phyloP scores from a whole-genome alignment of 2,888 invertebrate genomes.

The Sesia apiformis region DNA sequence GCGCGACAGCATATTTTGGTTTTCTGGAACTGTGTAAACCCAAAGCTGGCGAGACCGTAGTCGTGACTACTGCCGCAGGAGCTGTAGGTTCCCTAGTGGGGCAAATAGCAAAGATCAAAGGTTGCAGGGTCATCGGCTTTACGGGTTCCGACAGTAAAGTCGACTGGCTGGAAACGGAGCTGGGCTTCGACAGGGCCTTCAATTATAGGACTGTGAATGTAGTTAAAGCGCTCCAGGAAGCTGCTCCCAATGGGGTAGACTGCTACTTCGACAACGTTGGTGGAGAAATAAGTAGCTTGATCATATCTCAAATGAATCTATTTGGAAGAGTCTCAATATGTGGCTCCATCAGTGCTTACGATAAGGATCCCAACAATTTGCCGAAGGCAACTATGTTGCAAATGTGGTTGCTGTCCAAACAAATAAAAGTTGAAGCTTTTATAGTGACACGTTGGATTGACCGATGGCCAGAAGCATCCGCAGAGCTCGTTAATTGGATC shows the following conservation, averaged over 20 bases:
- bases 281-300: conserved; percentile 74
- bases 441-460: conserved; percentile 48
- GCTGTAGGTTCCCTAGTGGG: conserved; percentile 84
- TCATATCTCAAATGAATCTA: conserved; percentile 75
- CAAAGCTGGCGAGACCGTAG: conserved; percentile 79
- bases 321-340: conserved; percentile 77
- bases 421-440: conserved; percentile 75
- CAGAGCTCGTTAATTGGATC: conserved; percentile 70
- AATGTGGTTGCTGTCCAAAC: conserved; percentile 54
- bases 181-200: conserved; percentile 80
- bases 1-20: conserved; percentile 83
- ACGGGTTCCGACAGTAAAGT: conserved; percentile 82
- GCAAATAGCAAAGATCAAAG: conserved; percentile 83
- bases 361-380: conserved; percentile 7
- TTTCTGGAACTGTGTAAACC: conserved; percentile 79
- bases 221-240: conserved; percentile 68
- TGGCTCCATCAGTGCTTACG: conserved; percentile 76
- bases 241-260: conserved; percentile 81
- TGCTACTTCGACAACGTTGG: conserved; percentile 87
- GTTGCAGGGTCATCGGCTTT: conserved; percentile 78
- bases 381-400: conserved; percentile 40
- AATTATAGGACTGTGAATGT: conserved; percentile 81
- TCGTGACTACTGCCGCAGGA: conserved; percentile 82
- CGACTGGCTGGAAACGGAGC: conserved; percentile 76
- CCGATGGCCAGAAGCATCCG: conserved; percentile 67